These are phyloP conservation scores for Caenorhabditis sp. DNA, from an alignment of 2,888 invertebrate genomes.

Conservation along the genomic window DNA sequence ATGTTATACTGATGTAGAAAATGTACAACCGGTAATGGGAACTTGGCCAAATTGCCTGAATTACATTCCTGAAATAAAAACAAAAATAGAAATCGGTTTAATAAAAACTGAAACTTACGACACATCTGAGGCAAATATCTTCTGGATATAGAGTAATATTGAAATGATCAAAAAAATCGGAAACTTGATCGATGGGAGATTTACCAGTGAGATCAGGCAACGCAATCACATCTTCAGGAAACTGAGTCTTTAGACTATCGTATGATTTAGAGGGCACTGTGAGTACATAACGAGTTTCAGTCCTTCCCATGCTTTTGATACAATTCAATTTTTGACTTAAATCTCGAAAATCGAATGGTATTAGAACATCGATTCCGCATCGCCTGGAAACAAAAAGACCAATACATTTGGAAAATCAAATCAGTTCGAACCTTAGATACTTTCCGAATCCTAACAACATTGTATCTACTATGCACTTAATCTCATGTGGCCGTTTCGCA, in stretches of 20 bases:
- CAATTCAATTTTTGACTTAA: conserved; percentile 13
- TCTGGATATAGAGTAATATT: conserved; percentile 21
- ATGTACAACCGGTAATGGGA: conserved; percentile 31
- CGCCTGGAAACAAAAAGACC: no score
- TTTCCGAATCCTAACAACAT: conserved; percentile 55
- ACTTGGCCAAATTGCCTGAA: conserved; percentile 14
- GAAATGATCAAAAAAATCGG: conserved; percentile 16
- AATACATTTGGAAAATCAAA: not conserved
- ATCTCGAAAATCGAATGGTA: conserved; percentile 15
- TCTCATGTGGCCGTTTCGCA: conserved; percentile 23
- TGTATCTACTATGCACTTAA: conserved; percentile 42
- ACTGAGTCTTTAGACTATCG: conserved; percentile 6
- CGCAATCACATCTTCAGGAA: not conserved
- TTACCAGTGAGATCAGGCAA: conserved; percentile 16
- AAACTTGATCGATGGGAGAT: conserved; percentile 17
- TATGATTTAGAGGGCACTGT: conserved; percentile 31
- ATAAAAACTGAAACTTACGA: conserved; percentile 1
- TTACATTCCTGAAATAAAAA: conserved; percentile 23
- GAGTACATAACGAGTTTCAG: conserved; percentile 14
- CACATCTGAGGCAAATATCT: conserved; percentile 19
- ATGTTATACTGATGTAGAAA: conserved; percentile 31
- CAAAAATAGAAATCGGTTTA: no score
- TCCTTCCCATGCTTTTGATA: conserved; percentile 14
- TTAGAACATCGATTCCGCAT: conserved; percentile 23
- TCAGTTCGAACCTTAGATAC: conserved; percentile 27